Evolutionary conservation across 2,888 invertebrate species (phyloP).

Genomic region (Ectemnius cavifrons): DNA sequence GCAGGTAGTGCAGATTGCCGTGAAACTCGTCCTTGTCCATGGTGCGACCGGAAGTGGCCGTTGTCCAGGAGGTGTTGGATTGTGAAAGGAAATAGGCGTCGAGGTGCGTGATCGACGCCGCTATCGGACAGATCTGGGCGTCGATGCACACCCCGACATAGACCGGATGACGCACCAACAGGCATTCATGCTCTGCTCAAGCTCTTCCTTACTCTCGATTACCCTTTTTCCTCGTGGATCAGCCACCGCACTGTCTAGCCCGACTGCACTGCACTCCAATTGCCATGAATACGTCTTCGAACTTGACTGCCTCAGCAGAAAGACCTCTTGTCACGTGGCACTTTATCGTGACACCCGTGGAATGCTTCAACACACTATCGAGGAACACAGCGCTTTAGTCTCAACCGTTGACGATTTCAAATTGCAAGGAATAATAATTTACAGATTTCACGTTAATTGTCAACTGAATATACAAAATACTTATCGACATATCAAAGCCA

Average conservation of each 20-base stretch:
- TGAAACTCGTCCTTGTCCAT: constrained; percentile 65
- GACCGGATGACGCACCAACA: constrained; percentile 39
- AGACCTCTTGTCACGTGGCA: constrained; percentile 21
- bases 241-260: constrained; percentile 15
- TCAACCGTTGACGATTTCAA: too few relatives aligned
- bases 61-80: constrained; percentile 8
- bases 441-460: too few relatives aligned
- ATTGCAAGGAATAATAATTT: too few relatives aligned
- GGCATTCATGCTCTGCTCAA: constrained; percentile 46
- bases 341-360: too few relatives aligned
- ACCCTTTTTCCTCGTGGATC: constrained; percentile 18
- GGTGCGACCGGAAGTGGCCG: constrained; percentile 26
- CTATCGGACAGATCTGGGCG: constrained; percentile 43
- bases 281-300: constrained; percentile 33
- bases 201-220: constrained; percentile 12
- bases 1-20: constrained; percentile 67
- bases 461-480: too few relatives aligned
- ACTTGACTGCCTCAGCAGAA: neutral
- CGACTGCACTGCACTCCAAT: constrained; percentile 26
- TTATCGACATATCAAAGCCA: too few relatives aligned
- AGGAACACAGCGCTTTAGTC: too few relatives aligned
- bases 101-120: constrained; percentile 44
- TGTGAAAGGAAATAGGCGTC: constrained; percentile 39
- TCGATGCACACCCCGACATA: constrained; percentile 44
- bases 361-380: too few relatives aligned